These are phyloP conservation scores for Hyphantria cunea DNA, from an alignment of 1,140 invertebrate species.

Conservation along the genomic window DNA sequence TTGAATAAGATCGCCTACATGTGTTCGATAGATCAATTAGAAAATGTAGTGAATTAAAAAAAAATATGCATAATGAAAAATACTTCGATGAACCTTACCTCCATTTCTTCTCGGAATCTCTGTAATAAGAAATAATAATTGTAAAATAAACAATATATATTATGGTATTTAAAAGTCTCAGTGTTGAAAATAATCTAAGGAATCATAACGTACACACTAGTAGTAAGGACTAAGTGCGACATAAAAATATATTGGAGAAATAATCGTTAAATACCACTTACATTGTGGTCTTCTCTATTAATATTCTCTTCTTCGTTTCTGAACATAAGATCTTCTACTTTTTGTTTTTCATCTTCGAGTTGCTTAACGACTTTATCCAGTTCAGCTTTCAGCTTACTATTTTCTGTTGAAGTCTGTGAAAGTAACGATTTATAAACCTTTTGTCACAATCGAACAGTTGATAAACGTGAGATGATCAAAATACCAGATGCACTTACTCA, in stretches of 20 bases:
- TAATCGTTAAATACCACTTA: conserved; percentile 45
- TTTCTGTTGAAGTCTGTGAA: conserved; percentile 64
- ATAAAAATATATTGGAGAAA: too few species aligned
- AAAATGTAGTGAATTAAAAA: too few species aligned
- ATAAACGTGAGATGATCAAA: too few species aligned
- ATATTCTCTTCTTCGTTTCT: conserved; percentile 93
- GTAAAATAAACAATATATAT: conserved; percentile 3
- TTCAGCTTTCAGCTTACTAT: conserved; percentile 85
- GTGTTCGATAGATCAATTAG: too few species aligned
- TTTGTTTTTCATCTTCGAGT: conserved; percentile 93
- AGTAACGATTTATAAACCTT: neutral
- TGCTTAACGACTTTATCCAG: conserved; percentile 85
- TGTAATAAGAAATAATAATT: conserved; percentile 60
- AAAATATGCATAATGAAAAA: too few species aligned
- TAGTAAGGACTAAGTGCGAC: too few species aligned
- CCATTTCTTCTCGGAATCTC: conserved; percentile 83
- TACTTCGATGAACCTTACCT: conserved; percentile 82
- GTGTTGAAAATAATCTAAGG: too few species aligned
- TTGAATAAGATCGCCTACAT: too few species aligned
- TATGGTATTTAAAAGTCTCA: neutral
- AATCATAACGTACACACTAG: too few species aligned
- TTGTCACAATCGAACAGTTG: too few species aligned
- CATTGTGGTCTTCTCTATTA: conserved; percentile 78
- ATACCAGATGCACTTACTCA: too few species aligned
- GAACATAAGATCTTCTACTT: conserved; percentile 95